Evolutionary conservation across 2,888 invertebrate genomes (phyloP).

Genomic region (Agrochola lychnidis): DNA sequence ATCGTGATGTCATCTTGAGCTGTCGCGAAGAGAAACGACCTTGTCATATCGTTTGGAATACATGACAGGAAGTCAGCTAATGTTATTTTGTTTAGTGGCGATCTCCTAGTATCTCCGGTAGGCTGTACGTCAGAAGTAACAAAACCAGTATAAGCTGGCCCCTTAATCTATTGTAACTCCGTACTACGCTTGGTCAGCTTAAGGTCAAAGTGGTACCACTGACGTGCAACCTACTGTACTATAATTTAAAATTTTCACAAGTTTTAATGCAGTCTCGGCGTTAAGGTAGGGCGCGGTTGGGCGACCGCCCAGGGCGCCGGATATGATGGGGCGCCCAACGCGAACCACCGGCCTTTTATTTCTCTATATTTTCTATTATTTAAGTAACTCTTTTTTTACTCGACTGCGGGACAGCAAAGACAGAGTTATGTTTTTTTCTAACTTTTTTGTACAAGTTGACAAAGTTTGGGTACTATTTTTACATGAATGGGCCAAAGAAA

Average conservation of each 20-base stretch:
- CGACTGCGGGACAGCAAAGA: too few relatives aligned
- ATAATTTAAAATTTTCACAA: neutral
- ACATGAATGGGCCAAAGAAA: too few relatives aligned
- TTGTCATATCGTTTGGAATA: neutral
- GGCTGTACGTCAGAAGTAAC: neutral
- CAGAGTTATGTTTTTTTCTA: too few relatives aligned
- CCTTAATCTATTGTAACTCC: neutral
- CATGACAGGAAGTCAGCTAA: neutral
- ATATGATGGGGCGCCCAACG: too few relatives aligned
- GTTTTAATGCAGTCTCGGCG: too few relatives aligned
- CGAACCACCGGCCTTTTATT: too few relatives aligned
- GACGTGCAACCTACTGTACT: neutral
- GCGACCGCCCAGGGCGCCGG: too few relatives aligned
- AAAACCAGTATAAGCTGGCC: neutral
- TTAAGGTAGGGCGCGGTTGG: too few relatives aligned
- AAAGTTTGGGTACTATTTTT: too few relatives aligned
- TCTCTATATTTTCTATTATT: too few relatives aligned
- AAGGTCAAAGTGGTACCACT: neutral
- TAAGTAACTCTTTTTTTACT: too few relatives aligned
- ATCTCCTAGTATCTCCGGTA: neutral
- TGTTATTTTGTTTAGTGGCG: neutral
- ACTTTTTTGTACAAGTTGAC: too few relatives aligned
- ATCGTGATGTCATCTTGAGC: conserved; percentile 19
- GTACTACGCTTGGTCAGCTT: neutral
- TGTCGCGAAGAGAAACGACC: conserved; percentile 15